phyloP scores from a whole-genome alignment of 2,888 invertebrate genomes.

The Anagyrus pseudococci region DNA sequence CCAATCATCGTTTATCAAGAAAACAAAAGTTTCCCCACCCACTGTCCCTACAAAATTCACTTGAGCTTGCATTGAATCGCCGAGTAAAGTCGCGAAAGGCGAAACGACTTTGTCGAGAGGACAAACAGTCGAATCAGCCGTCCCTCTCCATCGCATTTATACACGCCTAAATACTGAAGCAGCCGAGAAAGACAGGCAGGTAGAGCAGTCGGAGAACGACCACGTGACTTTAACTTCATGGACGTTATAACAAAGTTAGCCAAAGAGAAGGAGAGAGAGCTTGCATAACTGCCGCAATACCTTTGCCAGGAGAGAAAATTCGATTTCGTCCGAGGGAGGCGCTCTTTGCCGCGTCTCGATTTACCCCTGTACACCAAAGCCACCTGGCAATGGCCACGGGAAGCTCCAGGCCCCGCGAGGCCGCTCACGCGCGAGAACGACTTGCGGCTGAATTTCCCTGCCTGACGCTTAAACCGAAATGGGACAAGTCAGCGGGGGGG shows the following conservation, averaged over 20 bases:
- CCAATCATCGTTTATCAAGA: no score
- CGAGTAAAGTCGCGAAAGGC: not conserved
- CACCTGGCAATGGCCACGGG: conserved; percentile 10
- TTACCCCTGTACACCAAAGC: conserved; percentile 1
- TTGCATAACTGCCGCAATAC: conserved; percentile 41
- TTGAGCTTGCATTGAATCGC: no score
- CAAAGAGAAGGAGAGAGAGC: conserved; percentile 32
- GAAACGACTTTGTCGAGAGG: not conserved
- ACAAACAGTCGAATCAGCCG: no score
- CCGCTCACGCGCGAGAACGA: no score
- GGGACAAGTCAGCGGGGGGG: no score
- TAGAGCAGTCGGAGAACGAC: conserved; percentile 41
- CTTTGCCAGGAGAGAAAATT: conserved; percentile 40
- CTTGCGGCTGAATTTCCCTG: no score
- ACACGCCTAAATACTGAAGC: no score
- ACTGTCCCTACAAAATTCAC: no score
- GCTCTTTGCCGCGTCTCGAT: conserved; percentile 15
- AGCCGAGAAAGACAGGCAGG: no score
- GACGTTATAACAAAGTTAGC: conserved; percentile 43
- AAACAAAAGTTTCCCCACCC: no score
- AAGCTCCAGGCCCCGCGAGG: conserved; percentile 11
- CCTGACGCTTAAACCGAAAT: no score
- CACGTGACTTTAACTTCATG: conserved; percentile 38
- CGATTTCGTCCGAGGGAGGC: conserved; percentile 38
- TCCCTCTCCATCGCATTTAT: not conserved